Evolutionary conservation across 2,113 vertebrate genomes (phyloP).

Genomic region (Manacus vitellinus): DNA sequence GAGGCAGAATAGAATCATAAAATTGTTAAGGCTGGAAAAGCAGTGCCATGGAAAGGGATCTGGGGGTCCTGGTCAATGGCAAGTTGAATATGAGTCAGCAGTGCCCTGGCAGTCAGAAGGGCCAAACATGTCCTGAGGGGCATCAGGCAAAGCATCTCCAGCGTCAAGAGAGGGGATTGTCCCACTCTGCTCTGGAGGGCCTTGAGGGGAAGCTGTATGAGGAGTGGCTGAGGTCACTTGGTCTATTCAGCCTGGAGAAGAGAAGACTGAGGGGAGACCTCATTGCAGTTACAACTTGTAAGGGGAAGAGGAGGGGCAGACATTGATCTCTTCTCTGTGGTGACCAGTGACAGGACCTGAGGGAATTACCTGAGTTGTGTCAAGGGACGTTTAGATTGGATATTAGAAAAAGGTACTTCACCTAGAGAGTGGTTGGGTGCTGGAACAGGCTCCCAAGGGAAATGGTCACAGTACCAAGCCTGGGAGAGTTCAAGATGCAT

Average conservation of each 20-base stretch:
- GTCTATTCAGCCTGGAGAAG: background rate
- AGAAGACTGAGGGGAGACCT: background rate
- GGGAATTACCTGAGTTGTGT: background rate
- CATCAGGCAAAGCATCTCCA: background rate
- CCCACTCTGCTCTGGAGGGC: background rate
- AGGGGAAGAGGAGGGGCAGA: background rate
- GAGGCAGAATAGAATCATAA: background rate
- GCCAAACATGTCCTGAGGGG: background rate
- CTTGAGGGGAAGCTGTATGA: background rate
- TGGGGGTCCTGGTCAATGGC: background rate
- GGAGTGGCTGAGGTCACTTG: background rate
- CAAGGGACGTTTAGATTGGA: background rate
- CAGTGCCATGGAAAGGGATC: background rate
- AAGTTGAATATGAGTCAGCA: background rate
- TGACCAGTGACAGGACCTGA: background rate
- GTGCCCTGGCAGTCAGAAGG: background rate
- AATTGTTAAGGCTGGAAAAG: background rate
- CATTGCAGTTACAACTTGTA: background rate
- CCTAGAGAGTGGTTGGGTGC: background rate
- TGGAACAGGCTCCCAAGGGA: background rate
- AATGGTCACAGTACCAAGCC: background rate
- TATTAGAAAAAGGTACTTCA: background rate
- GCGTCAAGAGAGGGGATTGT: background rate
- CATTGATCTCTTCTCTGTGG: background rate
- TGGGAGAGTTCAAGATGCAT: background rate